These are phyloP conservation scores for Hypomecis punctinalis DNA, from an alignment of 2,888 invertebrate species.

Conservation along the genomic window DNA sequence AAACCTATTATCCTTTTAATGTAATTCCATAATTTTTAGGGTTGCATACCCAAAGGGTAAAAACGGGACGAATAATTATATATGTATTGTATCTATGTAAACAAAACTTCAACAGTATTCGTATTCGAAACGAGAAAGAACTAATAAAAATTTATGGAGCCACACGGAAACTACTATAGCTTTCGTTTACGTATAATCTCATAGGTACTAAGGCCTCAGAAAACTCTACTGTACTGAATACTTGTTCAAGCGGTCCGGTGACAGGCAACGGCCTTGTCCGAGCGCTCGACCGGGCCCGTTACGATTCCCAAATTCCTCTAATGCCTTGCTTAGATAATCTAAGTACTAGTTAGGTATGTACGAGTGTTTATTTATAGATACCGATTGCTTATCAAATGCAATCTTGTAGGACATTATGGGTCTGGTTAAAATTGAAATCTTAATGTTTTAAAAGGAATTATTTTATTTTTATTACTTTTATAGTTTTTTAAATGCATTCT, in stretches of 20 bases:
- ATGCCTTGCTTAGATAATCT: constrained; percentile 24
- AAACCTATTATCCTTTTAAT: no score
- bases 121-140: no score
- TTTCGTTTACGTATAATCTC: no score
- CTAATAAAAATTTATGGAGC: no score
- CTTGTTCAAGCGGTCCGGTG: constrained; percentile 5
- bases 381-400: not conserved
- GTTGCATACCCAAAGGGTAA: no score
- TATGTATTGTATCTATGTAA: no score
- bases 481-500: not conserved
- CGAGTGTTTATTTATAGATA: not conserved
- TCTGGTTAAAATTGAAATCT: not conserved
- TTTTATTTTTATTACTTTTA: not conserved
- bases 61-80: no score
- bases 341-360: not conserved
- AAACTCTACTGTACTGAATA: not conserved
- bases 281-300: constrained; percentile 40
- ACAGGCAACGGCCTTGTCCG: constrained; percentile 8
- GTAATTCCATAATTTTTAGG: no score
- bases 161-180: no score
- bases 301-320: constrained; percentile 65
- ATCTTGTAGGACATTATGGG: not conserved
- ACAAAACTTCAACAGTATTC: no score
- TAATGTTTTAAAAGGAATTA: not conserved
- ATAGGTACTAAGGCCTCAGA: no score